These are phyloP conservation scores for Drosophila aff. DNA, from an alignment of 1,140 invertebrate species.

Conservation along the genomic window DNA sequence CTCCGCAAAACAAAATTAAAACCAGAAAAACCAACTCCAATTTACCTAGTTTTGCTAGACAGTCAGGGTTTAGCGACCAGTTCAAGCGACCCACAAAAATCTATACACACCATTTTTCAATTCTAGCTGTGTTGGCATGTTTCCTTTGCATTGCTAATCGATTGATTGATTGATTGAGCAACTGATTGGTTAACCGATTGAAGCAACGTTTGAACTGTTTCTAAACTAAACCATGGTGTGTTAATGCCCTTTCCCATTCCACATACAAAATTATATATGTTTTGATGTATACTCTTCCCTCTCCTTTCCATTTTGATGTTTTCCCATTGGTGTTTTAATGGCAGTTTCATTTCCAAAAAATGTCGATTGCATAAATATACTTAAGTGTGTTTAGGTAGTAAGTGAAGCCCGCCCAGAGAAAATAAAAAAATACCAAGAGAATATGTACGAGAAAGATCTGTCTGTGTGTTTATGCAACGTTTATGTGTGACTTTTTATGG, in stretches of 20 bases:
- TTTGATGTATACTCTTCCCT: conserved; percentile 52
- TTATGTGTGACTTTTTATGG: conserved; percentile 77
- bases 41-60: conserved; percentile 11
- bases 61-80: conserved; percentile 51
- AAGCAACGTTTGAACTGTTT: conserved; percentile 73
- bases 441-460: conserved; percentile 26
- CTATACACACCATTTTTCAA: conserved; percentile 46
- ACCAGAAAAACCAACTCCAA: neutral
- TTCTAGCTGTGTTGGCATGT: conserved; percentile 68
- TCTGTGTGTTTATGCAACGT: conserved; percentile 82
- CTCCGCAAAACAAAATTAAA: neutral
- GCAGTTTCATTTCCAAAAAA: too few species aligned
- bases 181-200: conserved; percentile 63
- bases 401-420: conserved; percentile 10
- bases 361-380: conserved; percentile 23
- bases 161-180: conserved; percentile 49
- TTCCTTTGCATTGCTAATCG: conserved; percentile 68
- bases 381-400: conserved; percentile 49
- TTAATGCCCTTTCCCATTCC: conserved; percentile 16
- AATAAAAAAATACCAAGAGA: conserved; percentile 10
- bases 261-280: conserved; percentile 47
- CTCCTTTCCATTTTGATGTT: conserved; percentile 49
- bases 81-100: conserved; percentile 68
- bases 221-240: conserved; percentile 57
- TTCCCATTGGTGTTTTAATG: too few species aligned